Base-by-base conservation (phyloP, 1,140 invertebrate genomes). In the Lineus longissimus region DNA sequence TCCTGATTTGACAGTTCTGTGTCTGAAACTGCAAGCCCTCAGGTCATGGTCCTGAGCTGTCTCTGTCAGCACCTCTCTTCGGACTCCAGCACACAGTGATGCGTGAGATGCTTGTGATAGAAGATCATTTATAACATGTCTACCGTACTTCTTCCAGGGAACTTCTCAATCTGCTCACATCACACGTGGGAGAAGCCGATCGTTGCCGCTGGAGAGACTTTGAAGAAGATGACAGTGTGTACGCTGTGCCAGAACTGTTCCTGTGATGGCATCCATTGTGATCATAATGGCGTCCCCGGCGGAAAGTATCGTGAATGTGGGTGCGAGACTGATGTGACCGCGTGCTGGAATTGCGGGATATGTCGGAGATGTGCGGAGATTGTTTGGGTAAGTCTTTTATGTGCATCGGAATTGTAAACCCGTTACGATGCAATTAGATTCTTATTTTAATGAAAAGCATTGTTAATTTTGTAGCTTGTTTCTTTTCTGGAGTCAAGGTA, bases 231-330 rank as follows among this genome's bases (percentile, higher is more conserved):
- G 6, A 72, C 73, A 0, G 55, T 75, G 9, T 77, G 75, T 64
- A 77, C 75, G 2, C 65, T 77, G 41, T 77, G 75, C 64, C 72
- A 74, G 30, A 55, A 63, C n/a, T 77, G 75, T 51, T 75, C 73
- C 66, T 70, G 70, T 22, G 69, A 73, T 11, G 69, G 73, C 25
- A 61, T 54, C 17, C 63, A 71, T 45, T 77, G 75, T 62, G 19
- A 45, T 7, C 73, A 67, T 62, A 73, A 73, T 61, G 70, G 74
- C 13, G 68, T 76, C 23, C 61, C 70, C 33, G 67, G 68, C 59
- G 58, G 64, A 60, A 65, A 70, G 56, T 61, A 72, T 13, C 62
- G 71, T 11, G 68, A 73, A 58, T 73, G 73, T 58, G 63, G 65
- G 2, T 77, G 75, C 55, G 65, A 69, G 33, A 73, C 74, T 17